Conservation (phyloP, 2,113 vertebrate genomes). For the Dipodomys spectabilis region DNA sequence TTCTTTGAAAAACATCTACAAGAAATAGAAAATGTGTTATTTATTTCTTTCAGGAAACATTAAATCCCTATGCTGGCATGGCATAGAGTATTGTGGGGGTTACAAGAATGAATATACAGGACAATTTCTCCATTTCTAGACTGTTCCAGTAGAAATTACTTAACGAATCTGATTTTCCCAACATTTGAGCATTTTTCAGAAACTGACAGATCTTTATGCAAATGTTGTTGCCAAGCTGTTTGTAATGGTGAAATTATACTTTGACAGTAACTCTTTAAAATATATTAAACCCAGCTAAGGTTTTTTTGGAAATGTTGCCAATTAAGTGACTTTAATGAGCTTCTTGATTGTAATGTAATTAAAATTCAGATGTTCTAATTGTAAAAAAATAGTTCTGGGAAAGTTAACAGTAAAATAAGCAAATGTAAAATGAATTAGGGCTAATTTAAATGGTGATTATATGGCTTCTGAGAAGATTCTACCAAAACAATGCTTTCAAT, state of each 20-base stretch:
- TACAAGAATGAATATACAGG: conserved; percentile 69
- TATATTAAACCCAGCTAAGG: conserved; percentile 90
- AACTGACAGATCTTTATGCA: conserved; percentile 89
- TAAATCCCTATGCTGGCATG: not conserved
- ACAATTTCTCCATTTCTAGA: conserved; percentile 74
- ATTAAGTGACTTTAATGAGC: conserved; percentile 90
- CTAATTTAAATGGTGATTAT: conserved; percentile 88
- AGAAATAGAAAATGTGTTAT: conserved; percentile 9
- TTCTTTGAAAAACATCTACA: not conserved
- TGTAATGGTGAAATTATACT: conserved; percentile 92
- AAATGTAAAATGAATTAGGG: conserved; percentile 87
- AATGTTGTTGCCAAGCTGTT: conserved; percentile 91
- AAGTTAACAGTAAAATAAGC: conserved; percentile 87
- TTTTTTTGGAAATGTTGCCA: conserved; percentile 90
- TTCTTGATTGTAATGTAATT: conserved; percentile 91
- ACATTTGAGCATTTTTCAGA: conserved; percentile 88
- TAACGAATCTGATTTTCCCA: conserved; percentile 89
- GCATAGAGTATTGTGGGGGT: conserved; percentile 35
- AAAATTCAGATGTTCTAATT: conserved; percentile 90
- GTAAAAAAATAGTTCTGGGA: conserved; percentile 86
- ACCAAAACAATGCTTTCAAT: conserved; percentile 82
- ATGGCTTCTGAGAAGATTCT: conserved; percentile 82
- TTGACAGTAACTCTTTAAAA: conserved; percentile 91
- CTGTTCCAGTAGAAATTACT: conserved; percentile 84
- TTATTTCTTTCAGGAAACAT: conserved; percentile 41